Evolutionary conservation across 2,797 vertebrate genomes (phyloP), one percentile per base, ranked within the genome.

Genomic region (Micromesistius poutassou): DNA sequence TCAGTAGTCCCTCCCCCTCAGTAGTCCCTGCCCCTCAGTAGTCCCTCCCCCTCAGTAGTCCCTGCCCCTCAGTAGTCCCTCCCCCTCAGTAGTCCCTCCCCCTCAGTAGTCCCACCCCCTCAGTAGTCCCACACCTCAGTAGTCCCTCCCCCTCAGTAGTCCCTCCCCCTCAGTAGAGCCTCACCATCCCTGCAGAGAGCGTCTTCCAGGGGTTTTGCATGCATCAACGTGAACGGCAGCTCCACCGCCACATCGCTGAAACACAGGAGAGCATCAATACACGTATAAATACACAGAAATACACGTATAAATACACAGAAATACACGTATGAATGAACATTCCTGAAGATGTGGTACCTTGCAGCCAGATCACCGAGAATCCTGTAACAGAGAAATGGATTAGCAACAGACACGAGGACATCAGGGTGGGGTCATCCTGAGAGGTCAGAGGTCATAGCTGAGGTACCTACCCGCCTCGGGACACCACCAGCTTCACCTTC

Each of bases 401-500:
- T 40, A 40, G 13, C 25, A 30, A 46, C 4, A 30, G 3, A 68
- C 62, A 68, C 22, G 1, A 6, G 33, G 33, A 5, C 33, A 35
- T 35, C 33, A 35, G 1, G 33, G 33, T 9, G n/a, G 25, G 22
- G 10, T 68, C 9, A 68, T 28, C 62, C 28, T 68, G n/a, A 13
- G 62, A 68, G 62, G 25, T 25, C 8, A 28, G 62, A 68, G 62
- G 62, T 28, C 62, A 62, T 22, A 62, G 73, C 10, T 74, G 28
- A 50, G 42, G 30, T 14, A 91, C 91, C 93, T 87, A 99, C 97
- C 97, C 97, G 79, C 97, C 97, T 82, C 97, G 91, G 0, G 97
- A 98, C 72, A 99, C 97, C 16, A 98, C 96, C 93, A 99, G 93
- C 94, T 99, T 99, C 88, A 97, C 97, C 87, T 98, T 98, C 81